A percentile compares a stretch with the other conserved stretches of the same genome.
Evolutionary conservation across 2,113 vertebrate species (phyloP).

Genomic region (Rhodinocichla rosea): DNA sequence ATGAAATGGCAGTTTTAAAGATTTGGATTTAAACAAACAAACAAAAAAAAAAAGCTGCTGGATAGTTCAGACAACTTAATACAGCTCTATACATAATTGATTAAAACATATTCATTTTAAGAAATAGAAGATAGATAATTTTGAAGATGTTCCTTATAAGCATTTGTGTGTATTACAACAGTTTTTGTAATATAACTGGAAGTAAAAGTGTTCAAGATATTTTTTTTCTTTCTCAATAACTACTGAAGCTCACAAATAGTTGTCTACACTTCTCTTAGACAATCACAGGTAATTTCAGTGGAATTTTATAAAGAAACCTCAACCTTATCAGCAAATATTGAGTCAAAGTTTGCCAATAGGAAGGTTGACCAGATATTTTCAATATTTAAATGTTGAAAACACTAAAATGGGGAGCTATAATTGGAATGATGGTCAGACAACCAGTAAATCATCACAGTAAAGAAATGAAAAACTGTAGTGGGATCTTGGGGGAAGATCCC

Average conservation of each 20-base stretch:
- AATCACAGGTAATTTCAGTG: neutral
- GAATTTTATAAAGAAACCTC: neutral
- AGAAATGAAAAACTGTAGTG: neutral
- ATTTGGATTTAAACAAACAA: neutral
- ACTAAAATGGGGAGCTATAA: neutral
- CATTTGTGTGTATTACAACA: neutral
- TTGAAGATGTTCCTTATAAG: rapidly evolving
- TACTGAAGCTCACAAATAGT: neutral
- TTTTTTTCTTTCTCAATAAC: neutral
- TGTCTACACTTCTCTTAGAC: neutral
- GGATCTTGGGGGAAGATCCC: neutral
- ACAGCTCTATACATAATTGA: neutral
- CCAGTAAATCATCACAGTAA: neutral
- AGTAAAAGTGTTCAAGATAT: neutral
- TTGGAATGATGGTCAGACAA: neutral
- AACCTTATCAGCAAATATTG: neutral
- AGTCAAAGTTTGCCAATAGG: neutral
- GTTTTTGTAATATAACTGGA: neutral
- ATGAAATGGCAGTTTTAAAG: neutral
- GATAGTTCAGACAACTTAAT: neutral
- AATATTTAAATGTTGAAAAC: neutral
- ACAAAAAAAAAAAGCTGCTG: neutral
- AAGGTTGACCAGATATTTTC: neutral
- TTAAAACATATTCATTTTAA: neutral
- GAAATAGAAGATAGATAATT: neutral